These are phyloP conservation scores for Pao palembangensis DNA, from an alignment of 2,113 vertebrate genomes.

Conservation along the genomic window DNA sequence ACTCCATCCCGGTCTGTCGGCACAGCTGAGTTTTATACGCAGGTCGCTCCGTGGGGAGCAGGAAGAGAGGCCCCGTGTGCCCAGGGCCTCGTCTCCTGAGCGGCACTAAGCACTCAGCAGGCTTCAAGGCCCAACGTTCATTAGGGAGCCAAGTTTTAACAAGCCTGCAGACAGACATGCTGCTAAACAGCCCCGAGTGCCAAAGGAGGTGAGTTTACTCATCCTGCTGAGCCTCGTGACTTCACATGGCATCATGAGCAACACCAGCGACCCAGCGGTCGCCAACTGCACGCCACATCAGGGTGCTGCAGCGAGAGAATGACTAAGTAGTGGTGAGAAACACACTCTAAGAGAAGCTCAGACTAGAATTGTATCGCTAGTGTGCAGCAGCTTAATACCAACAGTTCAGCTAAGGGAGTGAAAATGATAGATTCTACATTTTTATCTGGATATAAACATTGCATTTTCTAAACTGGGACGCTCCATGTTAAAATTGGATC, in stretches of 20 bases:
- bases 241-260: slow-evolving; percentile 48
- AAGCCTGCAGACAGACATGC: slow-evolving; percentile 72
- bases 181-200: slow-evolving; percentile 63
- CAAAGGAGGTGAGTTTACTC: slow-evolving; percentile 65
- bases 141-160: slow-evolving; percentile 74
- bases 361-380: neutral
- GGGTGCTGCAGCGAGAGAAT: neutral
- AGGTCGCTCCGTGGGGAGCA: slow-evolving; percentile 60
- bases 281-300: slow-evolving; percentile 16
- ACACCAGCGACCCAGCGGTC: slow-evolving; percentile 9
- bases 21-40: slow-evolving; percentile 59
- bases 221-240: slow-evolving; percentile 57
- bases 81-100: slow-evolving; percentile 57
- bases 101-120: slow-evolving; percentile 66
- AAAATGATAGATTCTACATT: slow-evolving; percentile 1
- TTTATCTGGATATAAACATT: no score
- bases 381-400: neutral
- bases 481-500: no score
- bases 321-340: no score
- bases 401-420: slow-evolving; percentile 19
- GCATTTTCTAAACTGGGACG: no score
- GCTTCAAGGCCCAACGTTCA: slow-evolving; percentile 70
- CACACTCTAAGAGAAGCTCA: no score
- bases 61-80: slow-evolving; percentile 67
- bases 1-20: slow-evolving; percentile 41